These are phyloP conservation scores for Drosophila bocki DNA, from an alignment of 1,140 invertebrate species.

Conservation along the genomic window DNA sequence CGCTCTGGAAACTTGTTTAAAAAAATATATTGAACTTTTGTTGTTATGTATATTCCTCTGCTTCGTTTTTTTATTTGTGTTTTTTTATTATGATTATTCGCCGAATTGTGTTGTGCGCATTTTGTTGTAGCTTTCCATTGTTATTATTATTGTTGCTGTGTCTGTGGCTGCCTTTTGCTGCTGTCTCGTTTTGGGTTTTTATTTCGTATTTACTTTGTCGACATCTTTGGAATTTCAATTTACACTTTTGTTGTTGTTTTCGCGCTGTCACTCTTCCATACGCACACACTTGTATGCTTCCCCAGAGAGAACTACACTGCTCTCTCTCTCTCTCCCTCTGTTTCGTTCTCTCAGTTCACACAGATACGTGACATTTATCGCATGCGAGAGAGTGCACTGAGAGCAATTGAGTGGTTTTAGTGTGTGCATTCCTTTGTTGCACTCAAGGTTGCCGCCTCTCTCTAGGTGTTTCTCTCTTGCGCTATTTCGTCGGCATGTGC, in stretches of 20 bases:
- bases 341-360: constrained; percentile 32
- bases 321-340: not conserved
- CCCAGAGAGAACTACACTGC: not conserved
- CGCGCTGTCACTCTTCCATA: constrained; percentile 40
- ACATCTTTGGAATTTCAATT: constrained; percentile 84
- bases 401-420: constrained; percentile 12
- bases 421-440: constrained; percentile 25
- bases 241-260: constrained; percentile 74
- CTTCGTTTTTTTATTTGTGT: constrained; percentile 31
- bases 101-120: constrained; percentile 79
- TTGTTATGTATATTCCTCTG: constrained; percentile 39
- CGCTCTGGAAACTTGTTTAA: constrained; percentile 75
- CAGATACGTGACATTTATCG: constrained; percentile 70
- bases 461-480: not conserved
- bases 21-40: constrained; percentile 57
- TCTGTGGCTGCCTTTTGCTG: constrained; percentile 9
- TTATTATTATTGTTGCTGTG: constrained; percentile 42
- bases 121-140: constrained; percentile 78
- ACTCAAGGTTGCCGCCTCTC: constrained; percentile 60
- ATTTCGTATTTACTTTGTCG: constrained; percentile 76
- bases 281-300: constrained; percentile 12
- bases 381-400: constrained; percentile 59
- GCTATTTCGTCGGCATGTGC: constrained; percentile 41
- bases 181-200: constrained; percentile 59
- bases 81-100: constrained; percentile 58